Evolutionary conservation across 2,797 vertebrate genomes (phyloP).

Genomic region (Neoniphon sammara): DNA sequence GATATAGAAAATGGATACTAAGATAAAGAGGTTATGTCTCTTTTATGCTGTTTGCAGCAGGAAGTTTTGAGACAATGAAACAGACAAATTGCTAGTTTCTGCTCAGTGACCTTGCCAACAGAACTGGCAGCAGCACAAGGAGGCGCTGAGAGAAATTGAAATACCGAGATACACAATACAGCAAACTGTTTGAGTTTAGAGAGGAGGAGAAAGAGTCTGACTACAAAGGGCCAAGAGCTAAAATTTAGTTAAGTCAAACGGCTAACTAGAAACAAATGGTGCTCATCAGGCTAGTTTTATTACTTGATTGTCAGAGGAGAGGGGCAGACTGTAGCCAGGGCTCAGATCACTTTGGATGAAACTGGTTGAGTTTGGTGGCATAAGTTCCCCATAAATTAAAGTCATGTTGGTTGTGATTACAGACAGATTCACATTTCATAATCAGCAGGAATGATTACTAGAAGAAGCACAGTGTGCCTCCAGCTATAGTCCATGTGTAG

Average conservation of each 20-base stretch:
- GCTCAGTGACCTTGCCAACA: slow-evolving; percentile 7
- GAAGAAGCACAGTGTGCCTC: slow-evolving; percentile 3
- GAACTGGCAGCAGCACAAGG: neutral
- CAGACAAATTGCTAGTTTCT: slow-evolving; percentile 13
- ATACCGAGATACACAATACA: neutral
- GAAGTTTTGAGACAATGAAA: slow-evolving; percentile 11
- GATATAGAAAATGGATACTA: slow-evolving; percentile 2
- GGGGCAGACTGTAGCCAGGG: neutral
- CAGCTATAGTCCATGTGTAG: slow-evolving; percentile 35
- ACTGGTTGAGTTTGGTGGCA: neutral
- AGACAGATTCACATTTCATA: slow-evolving; percentile 8
- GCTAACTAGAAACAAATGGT: no score
- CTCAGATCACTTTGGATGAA: neutral
- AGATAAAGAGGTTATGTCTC: neutral
- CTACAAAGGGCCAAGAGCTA: neutral
- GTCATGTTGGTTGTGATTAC: neutral
- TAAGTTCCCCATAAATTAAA: slow-evolving; percentile 9
- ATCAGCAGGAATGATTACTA: slow-evolving; percentile 17
- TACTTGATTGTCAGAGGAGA: neutral
- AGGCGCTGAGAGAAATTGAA: no score
- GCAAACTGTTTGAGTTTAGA: neutral
- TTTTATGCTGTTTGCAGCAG: slow-evolving; percentile 9
- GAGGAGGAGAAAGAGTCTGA: neutral
- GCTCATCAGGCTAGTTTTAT: neutral
- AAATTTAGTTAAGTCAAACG: neutral